Evolutionary conservation across 2,797 vertebrate species (phyloP), one percentile per base, ranked within the genome.

Genomic region (Enteromius treurensis): DNA sequence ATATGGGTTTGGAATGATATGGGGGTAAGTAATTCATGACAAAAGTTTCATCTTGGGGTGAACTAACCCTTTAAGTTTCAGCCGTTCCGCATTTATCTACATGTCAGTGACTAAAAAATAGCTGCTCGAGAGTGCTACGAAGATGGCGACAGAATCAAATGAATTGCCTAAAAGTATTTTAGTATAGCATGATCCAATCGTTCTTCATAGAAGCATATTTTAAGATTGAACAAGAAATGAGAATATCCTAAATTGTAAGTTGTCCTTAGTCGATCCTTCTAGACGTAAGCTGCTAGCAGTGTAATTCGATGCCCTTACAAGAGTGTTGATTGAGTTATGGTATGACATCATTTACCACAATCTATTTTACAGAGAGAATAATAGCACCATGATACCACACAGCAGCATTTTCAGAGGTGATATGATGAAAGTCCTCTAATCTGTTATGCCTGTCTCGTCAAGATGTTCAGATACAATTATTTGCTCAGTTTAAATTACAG

Each of bases 401-500:
- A 58, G 26, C 23, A 58, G 23, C 34, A 58, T 77, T 69, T 70
- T 47, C 49, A 60, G 64, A 83, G 37, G 51, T 53, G 40, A 75
- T 75, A 13, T 15, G 60, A 40, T 40, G 0, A 42, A 67, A 67
- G 47, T 64, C 29, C 11, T 67, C 47, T n/a, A 51, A 47, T 40
- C 51, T 76, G 21, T 32, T 79, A 9, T 49, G 19, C n/a, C 11
- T 79, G 42, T 29, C 42, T 51, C 67, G 19, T 51, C 60, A 19
- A 53, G 17, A 75, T 68, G 29, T 80, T 80, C 67, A 71, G 42
- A 74, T 34, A 76, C 71, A 82, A 32, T 82, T 76, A 82, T 76
- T 67, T 67, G 73, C 73, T 65, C 42, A 64, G 51, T 82, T 45
- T 82, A 76, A 68, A 76, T 82, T 82, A 82, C 81, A 82, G 47